These are phyloP conservation scores for Apamea anceps DNA, from an alignment of 2,888 invertebrate species.

Conservation along the genomic window DNA sequence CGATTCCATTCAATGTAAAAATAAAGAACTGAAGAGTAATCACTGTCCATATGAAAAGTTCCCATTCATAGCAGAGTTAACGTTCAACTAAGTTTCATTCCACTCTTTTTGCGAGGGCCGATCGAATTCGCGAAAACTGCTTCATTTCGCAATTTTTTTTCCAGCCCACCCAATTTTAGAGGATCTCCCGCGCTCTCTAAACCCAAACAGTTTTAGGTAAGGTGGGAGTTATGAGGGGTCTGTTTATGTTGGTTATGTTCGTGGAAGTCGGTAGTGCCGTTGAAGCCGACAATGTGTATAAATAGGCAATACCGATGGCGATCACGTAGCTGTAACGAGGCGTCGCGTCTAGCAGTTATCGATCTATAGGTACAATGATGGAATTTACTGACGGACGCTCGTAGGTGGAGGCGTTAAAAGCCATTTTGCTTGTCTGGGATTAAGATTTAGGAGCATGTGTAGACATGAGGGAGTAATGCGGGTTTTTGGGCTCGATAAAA, in stretches of 20 bases:
- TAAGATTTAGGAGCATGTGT: constrained; percentile 34
- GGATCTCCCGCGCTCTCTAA: constrained; percentile 58
- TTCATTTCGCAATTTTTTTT: constrained; percentile 75
- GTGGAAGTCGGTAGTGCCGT: constrained; percentile 76
- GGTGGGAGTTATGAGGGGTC: constrained; percentile 69
- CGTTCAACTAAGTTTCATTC: constrained; percentile 81
- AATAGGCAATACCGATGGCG: constrained; percentile 88
- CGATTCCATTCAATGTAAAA: constrained; percentile 66
- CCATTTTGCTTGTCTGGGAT: constrained; percentile 37
- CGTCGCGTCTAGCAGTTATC: constrained; percentile 84
- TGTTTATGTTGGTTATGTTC: constrained; percentile 72
- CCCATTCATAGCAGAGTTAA: constrained; percentile 82
- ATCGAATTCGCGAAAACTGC: constrained; percentile 81
- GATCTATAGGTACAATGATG: constrained; percentile 77
- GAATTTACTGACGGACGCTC: constrained; percentile 73
- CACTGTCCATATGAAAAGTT: constrained; percentile 80
- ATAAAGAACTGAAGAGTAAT: constrained; percentile 76
- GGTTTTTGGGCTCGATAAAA: neutral
- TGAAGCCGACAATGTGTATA: constrained; percentile 86
- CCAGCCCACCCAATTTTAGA: constrained; percentile 66
- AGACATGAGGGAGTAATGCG: neutral
- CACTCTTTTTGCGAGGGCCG: constrained; percentile 76
- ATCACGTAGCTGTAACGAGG: constrained; percentile 88
- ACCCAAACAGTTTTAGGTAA: constrained; percentile 5
- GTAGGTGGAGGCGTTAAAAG: constrained; percentile 50